Base-by-base conservation (phyloP, 2,797 vertebrate species). In the Manis javanica region DNA sequence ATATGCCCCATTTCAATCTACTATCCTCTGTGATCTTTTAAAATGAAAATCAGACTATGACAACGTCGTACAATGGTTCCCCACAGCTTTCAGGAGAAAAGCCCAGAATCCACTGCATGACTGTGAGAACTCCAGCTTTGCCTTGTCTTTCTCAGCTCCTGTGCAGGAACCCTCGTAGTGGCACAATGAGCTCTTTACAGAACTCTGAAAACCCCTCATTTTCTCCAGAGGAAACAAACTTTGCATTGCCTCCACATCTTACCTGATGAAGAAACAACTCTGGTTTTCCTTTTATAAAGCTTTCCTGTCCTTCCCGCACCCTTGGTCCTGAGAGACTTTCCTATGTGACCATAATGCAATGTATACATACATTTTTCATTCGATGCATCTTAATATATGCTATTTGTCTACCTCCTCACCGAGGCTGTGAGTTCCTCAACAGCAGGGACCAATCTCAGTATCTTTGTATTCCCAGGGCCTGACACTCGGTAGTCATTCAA, bases 391-490 rank as follows among this genome's bases (percentile, higher is more conserved):
- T 93, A 93, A 95, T 39, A 93, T 37, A 90, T 29, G 39, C 64
- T 96, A 83, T 75, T 89, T 77, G 79, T 87, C 94, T 93, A 69
- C 91, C 59, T 97, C 84, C 90, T 97, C 92, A 93, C 92, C 71
- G 81, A 97, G 90, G 75, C 90, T 94, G 92, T 91, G 46, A 97
- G 83, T 72, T 96, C 90, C 97, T 95, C 96, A 95, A 94, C 74
- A 93, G 96, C 78, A 91, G 94, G 87, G 96, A 96, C 94, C 83
- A 87, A 93, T 93, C 95, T 93, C 94, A 87, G 95, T 90, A 86
- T 77, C 94, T 97, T 81, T 95, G 95, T 89, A 63, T 83, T 94
- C 90, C 90, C 92, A 97, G 84, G 90, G 94, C 87, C 95, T 95
- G 90, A 95, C 66, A 95, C 87, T 90, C 14, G 59, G 88, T 18